These are phyloP conservation scores for Venturia canescens DNA, from an alignment of 1,140 invertebrate species.

Conservation along the genomic window DNA sequence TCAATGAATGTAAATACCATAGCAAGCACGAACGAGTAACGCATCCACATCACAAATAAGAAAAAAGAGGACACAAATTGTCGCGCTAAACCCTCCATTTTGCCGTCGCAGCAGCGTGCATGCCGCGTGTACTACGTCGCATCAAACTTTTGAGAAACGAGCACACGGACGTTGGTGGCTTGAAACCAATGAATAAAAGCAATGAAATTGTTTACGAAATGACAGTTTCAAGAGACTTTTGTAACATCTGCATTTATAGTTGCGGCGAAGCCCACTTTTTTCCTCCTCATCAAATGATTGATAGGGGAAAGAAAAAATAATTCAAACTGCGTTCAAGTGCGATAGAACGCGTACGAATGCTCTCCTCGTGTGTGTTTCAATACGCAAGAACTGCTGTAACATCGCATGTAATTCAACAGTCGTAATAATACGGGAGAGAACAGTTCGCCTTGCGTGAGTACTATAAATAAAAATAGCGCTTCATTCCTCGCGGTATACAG, in stretches of 20 bases:
- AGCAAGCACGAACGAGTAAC: too few relatives aligned
- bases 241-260: neutral
- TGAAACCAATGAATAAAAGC: too few relatives aligned
- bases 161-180: too few relatives aligned
- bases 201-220: too few relatives aligned
- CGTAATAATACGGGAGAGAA: constrained; percentile 59
- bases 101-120: too few relatives aligned
- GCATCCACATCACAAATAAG: too few relatives aligned
- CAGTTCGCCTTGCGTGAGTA: constrained; percentile 49
- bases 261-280: constrained; percentile 3
- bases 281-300: constrained; percentile 18
- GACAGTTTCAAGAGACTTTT: neutral
- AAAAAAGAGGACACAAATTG: too few relatives aligned
- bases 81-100: too few relatives aligned
- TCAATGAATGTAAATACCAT: too few relatives aligned
- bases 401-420: constrained; percentile 60
- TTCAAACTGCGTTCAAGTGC: too few relatives aligned
- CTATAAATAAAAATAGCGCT: constrained; percentile 32
- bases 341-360: neutral
- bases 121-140: too few relatives aligned
- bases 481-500: neutral
- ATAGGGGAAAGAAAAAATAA: constrained; percentile 59
- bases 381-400: constrained; percentile 34
- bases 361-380: neutral
- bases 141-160: too few relatives aligned